Percentiles rank a stretch among this genome's conserved stretches.
Conservation (phyloP, 2,888 invertebrate species). For the Polietes domitor region DNA sequence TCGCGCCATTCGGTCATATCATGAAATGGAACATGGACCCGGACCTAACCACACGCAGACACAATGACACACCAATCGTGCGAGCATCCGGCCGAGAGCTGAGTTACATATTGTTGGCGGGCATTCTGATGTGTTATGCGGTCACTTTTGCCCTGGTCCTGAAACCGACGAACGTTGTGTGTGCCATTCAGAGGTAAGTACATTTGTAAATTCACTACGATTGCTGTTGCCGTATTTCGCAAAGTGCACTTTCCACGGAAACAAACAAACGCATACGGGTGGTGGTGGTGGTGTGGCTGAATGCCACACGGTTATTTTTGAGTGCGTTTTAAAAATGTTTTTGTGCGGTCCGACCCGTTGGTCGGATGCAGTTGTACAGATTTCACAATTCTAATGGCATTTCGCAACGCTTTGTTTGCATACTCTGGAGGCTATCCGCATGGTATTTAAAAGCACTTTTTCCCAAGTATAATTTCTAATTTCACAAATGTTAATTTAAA, state of each 20-base stretch:
- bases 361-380: neutral
- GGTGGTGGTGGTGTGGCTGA: neutral
- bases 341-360: neutral
- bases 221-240: neutral
- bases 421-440: neutral
- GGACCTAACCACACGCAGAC: constrained; percentile 79
- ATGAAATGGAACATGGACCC: neutral
- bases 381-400: neutral
- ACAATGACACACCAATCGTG: constrained; percentile 98
- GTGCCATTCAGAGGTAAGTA: constrained; percentile 94
- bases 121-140: constrained; percentile 94
- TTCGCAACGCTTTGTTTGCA: too few relatives aligned
- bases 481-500: too few relatives aligned
- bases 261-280: neutral
- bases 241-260: neutral
- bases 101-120: constrained; percentile 94
- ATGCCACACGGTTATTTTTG: neutral
- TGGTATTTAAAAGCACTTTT: neutral
- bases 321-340: neutral
- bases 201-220: neutral
- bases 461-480: neutral
- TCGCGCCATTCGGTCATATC: neutral
- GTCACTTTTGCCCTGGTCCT: constrained; percentile 96
- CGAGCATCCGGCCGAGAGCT: constrained; percentile 95
- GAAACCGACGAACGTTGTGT: constrained; percentile 92